Conservation (phyloP, 2,888 invertebrate genomes). For the Nomada flava region DNA sequence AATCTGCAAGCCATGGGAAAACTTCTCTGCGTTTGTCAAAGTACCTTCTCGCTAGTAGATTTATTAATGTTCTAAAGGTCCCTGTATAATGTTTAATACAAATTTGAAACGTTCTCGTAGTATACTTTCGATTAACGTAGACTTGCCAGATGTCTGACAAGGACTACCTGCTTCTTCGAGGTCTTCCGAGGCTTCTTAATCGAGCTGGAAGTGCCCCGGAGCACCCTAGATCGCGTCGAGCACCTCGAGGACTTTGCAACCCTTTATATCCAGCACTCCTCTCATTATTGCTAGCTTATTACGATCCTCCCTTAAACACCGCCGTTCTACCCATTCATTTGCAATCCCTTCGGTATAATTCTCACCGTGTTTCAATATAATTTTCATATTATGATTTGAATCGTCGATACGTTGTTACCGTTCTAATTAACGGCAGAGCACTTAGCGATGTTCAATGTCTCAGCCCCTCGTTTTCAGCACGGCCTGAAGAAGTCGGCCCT, state of each 20-base stretch:
- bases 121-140: not conserved
- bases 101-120: not conserved
- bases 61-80: too few relatives aligned
- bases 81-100: not conserved
- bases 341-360: not conserved
- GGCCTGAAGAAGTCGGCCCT: not conserved
- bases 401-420: not conserved
- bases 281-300: slow-evolving; percentile 10
- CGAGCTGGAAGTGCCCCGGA: slow-evolving; percentile 1
- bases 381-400: not conserved
- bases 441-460: slow-evolving; percentile 7
- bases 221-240: slow-evolving; percentile 13
- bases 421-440: not conserved
- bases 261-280: slow-evolving; percentile 8
- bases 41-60: not conserved
- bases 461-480: slow-evolving; percentile 8
- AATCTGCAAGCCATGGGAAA: not conserved
- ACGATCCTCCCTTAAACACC: not conserved
- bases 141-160: not conserved
- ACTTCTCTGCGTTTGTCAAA: not conserved
- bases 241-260: slow-evolving; percentile 6
- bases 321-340: too few relatives aligned
- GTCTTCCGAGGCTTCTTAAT: slow-evolving; percentile 6
- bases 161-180: not conserved
- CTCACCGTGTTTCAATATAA: not conserved